Evolutionary conservation across 1,140 invertebrate species (phyloP).

Genomic region (Drosophila takahashii): DNA sequence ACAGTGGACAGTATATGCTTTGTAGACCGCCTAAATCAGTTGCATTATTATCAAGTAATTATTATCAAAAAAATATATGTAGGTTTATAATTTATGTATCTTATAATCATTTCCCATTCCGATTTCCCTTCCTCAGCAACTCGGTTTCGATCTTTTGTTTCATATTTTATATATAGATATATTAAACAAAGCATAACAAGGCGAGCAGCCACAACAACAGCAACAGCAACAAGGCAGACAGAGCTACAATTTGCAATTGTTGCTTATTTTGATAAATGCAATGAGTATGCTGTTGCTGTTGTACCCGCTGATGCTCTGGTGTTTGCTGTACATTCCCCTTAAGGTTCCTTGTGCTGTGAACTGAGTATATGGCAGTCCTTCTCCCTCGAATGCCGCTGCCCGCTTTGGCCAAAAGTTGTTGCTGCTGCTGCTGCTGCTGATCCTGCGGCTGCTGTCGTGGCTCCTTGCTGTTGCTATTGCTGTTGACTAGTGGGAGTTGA

Average conservation of each 20-base stretch:
- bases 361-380: slow-evolving; percentile 51
- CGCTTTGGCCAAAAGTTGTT: slow-evolving; percentile 32
- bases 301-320: slow-evolving; percentile 35
- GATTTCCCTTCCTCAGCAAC: slow-evolving; percentile 53
- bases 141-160: slow-evolving; percentile 36
- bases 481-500: slow-evolving; percentile 67
- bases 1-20: slow-evolving; percentile 26
- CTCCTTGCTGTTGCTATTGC: slow-evolving; percentile 29
- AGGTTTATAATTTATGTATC: slow-evolving; percentile 53
- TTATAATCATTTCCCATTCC: slow-evolving; percentile 56
- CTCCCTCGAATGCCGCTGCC: slow-evolving; percentile 18
- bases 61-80: slow-evolving; percentile 77
- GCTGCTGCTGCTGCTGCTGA: slow-evolving; percentile 36
- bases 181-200: slow-evolving; percentile 69
- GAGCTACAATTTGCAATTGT: slow-evolving; percentile 61
- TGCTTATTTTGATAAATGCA: slow-evolving; percentile 67
- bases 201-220: slow-evolving; percentile 46
- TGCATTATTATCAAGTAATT: slow-evolving; percentile 50
- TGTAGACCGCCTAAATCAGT: slow-evolving; percentile 51
- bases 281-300: slow-evolving; percentile 52
- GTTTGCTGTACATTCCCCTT: slow-evolving; percentile 61
- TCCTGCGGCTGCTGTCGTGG: slow-evolving; percentile 22
- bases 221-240: slow-evolving; percentile 55
- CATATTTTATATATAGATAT: slow-evolving; percentile 38
- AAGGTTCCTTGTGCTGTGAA: slow-evolving; percentile 61